Percentiles rank a stretch among this genome's conserved stretches.
Conservation (phyloP, 2,888 invertebrate species). For the Lasioglossum figueresi region DNA sequence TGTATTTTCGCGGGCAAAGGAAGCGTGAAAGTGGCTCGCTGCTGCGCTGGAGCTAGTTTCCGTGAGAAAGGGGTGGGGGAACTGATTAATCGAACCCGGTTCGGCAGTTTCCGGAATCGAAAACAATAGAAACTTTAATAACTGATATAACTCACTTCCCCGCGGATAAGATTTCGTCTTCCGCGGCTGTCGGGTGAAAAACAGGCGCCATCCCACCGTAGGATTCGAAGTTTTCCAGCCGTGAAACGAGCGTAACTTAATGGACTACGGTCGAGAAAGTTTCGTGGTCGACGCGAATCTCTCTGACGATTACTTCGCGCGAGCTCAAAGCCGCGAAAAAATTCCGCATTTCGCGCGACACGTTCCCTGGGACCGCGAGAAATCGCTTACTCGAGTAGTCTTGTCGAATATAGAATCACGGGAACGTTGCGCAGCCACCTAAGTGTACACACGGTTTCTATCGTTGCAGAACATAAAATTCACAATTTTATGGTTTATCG, state of each 20-base stretch:
- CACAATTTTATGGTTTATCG: neutral
- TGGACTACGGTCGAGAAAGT: slow-evolving; percentile 49
- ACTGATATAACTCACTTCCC: slow-evolving; percentile 49
- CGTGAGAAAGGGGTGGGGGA: neutral
- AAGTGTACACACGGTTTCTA: neutral
- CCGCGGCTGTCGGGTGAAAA: slow-evolving; percentile 35
- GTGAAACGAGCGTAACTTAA: slow-evolving; percentile 59
- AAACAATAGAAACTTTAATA: slow-evolving; percentile 55
- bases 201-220: slow-evolving; percentile 13
- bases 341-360: slow-evolving; percentile 3
- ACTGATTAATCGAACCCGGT: slow-evolving; percentile 46
- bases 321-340: slow-evolving; percentile 20
- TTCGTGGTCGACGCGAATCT: slow-evolving; percentile 33
- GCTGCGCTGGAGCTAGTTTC: neutral
- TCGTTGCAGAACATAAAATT: neutral
- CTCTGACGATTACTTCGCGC: slow-evolving; percentile 26
- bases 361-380: neutral
- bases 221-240: slow-evolving; percentile 46
- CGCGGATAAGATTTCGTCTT: slow-evolving; percentile 35
- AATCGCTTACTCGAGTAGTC: neutral
- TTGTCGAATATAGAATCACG: neutral
- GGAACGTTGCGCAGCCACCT: neutral
- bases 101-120: slow-evolving; percentile 30
- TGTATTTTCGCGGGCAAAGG: neutral
- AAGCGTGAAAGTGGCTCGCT: slow-evolving; percentile 12